These are phyloP conservation scores for Nymphalis polychloros DNA, from an alignment of 2,888 invertebrate genomes.

Conservation along the genomic window DNA sequence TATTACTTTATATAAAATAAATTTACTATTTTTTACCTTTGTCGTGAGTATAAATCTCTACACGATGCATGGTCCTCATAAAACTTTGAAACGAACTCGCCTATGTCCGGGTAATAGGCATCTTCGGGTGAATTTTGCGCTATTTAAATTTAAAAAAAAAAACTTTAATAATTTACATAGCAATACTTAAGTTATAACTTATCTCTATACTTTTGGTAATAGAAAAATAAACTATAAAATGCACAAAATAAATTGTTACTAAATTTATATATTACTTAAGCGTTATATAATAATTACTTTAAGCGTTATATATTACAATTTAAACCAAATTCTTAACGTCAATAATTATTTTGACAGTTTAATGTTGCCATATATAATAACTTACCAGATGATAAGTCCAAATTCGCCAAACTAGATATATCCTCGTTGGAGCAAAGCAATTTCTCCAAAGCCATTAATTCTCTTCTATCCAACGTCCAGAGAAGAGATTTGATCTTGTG, in stretches of 20 bases:
- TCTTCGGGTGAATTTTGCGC: conserved; percentile 55
- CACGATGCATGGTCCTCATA: conserved; percentile 87
- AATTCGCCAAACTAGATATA: conserved; percentile 69
- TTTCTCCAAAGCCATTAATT: conserved; percentile 92
- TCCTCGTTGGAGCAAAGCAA: conserved; percentile 95
- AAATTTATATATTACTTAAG: too few species aligned
- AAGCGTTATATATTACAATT: too few species aligned
- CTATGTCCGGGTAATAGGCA: conserved; percentile 81
- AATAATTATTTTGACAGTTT: too few species aligned
- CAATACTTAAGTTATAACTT: too few species aligned
- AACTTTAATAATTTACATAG: neutral
- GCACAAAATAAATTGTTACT: too few species aligned
- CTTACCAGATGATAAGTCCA: conserved; percentile 69
- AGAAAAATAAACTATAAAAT: too few species aligned
- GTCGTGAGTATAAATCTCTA: conserved; percentile 81
- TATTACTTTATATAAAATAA: neutral
- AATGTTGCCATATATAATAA: conserved; percentile 7
- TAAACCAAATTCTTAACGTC: too few species aligned
- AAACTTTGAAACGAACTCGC: conserved; percentile 86
- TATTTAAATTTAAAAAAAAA: conserved; percentile 36
- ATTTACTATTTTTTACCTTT: conserved; percentile 50
- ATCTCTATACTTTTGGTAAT: too few species aligned
- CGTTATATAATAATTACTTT: too few species aligned
- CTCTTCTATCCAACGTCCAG: conserved; percentile 92
- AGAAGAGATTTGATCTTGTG: conserved; percentile 95